Base-by-base conservation (phyloP, 2,797 vertebrate species). In the Danionella dracula region DNA sequence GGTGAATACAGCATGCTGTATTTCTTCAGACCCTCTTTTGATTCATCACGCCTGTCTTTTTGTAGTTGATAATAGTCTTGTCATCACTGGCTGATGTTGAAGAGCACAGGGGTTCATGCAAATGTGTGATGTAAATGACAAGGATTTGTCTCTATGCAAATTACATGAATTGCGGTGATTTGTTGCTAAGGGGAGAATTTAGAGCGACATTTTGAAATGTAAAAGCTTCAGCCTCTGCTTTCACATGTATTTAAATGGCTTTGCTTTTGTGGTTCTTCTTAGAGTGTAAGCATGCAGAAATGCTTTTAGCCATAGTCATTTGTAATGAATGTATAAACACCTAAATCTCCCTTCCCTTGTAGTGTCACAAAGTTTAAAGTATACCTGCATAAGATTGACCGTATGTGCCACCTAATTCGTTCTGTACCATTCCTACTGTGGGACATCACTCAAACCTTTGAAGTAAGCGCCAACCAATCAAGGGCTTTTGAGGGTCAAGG, bases 41-140 rank as follows among this genome's bases (percentile, higher is more conserved):
- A 37, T n/a, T 48, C 20, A 17, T 15, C 31, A 41, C 31, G 46
- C 1, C 4, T 31, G 42, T 35, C 9, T 66, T 51, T 20, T 20
- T 38, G 20, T 13, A 29, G 29, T 13, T 5, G 20, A 15, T 66
- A 31, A 38, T 38, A 57, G 32, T 20, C 53, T 65, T 19, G 44
- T 10, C 8, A 65, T 55, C 62, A 23, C 40, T 2, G 37, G 8
- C 16, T 15, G 41, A 40, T 57, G 49, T 29, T 49, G 54, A 66
- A 57, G 55, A 51, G 27, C 46, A 64, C 16, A 50, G 58, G 56
- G 63, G 71, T 56, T 57, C 46, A 76, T 76, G 75, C 75, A 76
- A 76, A 76, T 35, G 21, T 50, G 11, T 46, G n/a, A 76, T 73
- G 71, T 61, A 73, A 76, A 76, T 76, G 35, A 35, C 8, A 38